Evolutionary conservation across 2,888 invertebrate genomes (phyloP).

Genomic region (Mactromeris polynyma): DNA sequence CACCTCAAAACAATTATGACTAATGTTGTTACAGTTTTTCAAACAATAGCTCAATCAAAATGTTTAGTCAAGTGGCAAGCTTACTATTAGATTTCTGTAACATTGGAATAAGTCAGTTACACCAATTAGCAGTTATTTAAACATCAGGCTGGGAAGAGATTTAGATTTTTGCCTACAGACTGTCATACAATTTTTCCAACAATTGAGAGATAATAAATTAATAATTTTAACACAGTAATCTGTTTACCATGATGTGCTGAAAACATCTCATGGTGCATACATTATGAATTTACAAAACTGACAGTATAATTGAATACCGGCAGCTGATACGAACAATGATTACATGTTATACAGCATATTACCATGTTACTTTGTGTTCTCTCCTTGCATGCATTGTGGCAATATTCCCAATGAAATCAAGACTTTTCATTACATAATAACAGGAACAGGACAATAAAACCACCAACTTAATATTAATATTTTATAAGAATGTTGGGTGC

Average conservation of each 20-base stretch:
- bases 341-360: not conserved
- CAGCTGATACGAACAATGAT: slow-evolving; percentile 1
- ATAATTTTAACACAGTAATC: slow-evolving; percentile 9
- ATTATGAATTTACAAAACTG: slow-evolving; percentile 7
- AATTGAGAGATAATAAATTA: not conserved
- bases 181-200: not conserved
- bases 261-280: not conserved
- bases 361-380: not conserved
- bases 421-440: not conserved
- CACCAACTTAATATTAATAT: not conserved
- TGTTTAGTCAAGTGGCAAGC: too few relatives aligned
- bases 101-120: not conserved
- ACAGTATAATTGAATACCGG: not conserved
- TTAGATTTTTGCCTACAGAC: not conserved
- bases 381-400: not conserved
- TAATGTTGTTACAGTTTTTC: too few relatives aligned
- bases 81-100: too few relatives aligned
- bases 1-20: too few relatives aligned
- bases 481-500: not conserved
- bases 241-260: not conserved
- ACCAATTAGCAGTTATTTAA: not conserved
- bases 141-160: not conserved
- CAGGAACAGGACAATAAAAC: not conserved
- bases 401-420: slow-evolving; percentile 9
- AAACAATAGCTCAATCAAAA: too few relatives aligned